Evolutionary conservation across 2,888 invertebrate genomes (phyloP).

Genomic region (Mycogona germanica): DNA sequence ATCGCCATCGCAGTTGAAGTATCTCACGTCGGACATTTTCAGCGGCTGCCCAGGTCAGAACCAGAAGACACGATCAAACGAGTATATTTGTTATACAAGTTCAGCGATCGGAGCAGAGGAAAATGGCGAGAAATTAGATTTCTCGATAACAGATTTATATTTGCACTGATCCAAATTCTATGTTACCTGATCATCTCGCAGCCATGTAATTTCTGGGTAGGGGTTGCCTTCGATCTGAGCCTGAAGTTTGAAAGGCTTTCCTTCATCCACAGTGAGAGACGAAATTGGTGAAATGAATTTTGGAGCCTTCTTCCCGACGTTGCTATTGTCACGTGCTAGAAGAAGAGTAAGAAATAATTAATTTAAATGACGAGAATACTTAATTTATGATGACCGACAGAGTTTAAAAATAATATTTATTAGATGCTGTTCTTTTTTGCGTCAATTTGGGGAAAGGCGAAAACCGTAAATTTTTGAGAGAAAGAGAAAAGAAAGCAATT

Average conservation of each 20-base stretch:
- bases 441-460: too few species aligned
- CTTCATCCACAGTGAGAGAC: slow-evolving; percentile 69
- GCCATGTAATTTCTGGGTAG: slow-evolving; percentile 65
- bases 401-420: too few species aligned
- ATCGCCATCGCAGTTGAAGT: slow-evolving; percentile 70
- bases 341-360: not conserved
- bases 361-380: slow-evolving; percentile 1
- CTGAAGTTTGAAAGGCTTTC: slow-evolving; percentile 53
- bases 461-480: too few species aligned
- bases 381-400: not conserved
- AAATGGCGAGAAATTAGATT: too few species aligned
- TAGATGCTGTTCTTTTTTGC: too few species aligned
- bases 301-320: slow-evolving; percentile 53
- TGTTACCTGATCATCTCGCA: slow-evolving; percentile 49
- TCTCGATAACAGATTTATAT: too few species aligned
- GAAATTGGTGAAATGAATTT: slow-evolving; percentile 58
- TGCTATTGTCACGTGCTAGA: slow-evolving; percentile 43
- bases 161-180: too few species aligned
- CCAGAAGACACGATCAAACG: not conserved
- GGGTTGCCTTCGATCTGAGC: slow-evolving; percentile 71
- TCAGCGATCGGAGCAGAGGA: too few species aligned
- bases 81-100: too few species aligned
- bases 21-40: slow-evolving; percentile 49
- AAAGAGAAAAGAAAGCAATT: too few species aligned
- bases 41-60: slow-evolving; percentile 22